Conservation (phyloP, 2,797 vertebrate genomes). For the Lemur catta region DNA sequence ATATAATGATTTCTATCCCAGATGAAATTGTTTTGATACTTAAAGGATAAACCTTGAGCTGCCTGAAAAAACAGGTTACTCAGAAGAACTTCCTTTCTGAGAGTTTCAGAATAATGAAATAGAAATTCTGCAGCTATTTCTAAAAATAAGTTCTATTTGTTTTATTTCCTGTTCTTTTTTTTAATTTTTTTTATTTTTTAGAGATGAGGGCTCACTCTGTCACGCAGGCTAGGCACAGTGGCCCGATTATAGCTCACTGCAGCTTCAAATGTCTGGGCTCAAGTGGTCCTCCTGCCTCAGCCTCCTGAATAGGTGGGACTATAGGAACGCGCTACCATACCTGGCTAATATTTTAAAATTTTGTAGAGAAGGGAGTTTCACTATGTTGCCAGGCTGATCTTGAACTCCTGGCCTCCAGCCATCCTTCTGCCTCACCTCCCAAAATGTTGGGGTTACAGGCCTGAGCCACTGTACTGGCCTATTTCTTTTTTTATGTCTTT, state of each 20-base stretch:
- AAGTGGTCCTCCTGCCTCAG: neutral
- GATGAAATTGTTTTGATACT: constrained; percentile 15
- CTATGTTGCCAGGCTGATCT: neutral
- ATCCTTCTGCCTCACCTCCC: neutral
- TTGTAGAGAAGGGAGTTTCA: neutral
- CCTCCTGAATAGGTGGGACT: too few species aligned
- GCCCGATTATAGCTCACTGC: neutral
- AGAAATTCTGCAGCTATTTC: constrained; percentile 4
- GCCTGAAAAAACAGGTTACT: neutral
- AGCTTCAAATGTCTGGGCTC: neutral
- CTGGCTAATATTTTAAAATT: neutral
- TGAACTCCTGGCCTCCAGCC: neutral
- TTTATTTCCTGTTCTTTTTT: neutral
- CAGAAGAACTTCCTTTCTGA: neutral
- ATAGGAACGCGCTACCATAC: neutral
- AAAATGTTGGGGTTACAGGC: neutral
- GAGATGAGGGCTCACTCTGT: neutral
- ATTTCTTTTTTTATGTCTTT: neutral
- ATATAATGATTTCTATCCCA: neutral
- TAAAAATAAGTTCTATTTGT: neutral
- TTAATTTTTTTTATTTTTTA: neutral
- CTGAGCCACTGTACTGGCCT: neutral
- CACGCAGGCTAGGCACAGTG: neutral
- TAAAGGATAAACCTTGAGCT: neutral
- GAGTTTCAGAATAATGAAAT: neutral